phyloP scores from a whole-genome alignment of 1,140 invertebrate genomes.

The Liolophura sinensis region DNA sequence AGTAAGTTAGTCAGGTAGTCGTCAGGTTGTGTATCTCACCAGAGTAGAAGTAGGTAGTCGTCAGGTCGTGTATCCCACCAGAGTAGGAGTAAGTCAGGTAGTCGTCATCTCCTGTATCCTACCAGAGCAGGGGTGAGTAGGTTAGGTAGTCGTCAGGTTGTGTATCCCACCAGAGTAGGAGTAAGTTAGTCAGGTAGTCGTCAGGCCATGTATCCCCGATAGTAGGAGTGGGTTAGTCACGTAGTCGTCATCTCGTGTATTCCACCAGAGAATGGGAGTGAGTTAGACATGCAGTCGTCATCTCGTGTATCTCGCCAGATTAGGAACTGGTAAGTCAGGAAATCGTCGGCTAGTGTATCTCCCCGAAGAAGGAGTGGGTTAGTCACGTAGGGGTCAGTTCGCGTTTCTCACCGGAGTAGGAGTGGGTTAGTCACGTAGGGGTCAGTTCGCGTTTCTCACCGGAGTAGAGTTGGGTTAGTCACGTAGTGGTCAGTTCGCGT shows the following conservation, averaged over 20 bases:
- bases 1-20: not conserved
- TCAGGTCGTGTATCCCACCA: slow-evolving; percentile 3
- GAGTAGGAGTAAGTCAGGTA: not conserved
- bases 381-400: not conserved
- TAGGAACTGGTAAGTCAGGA: not conserved
- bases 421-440: not conserved
- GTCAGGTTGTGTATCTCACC: not conserved
- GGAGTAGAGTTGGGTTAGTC: not conserved
- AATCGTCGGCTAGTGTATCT: not conserved
- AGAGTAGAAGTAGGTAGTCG: not conserved
- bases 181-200: not conserved
- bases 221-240: slow-evolving; percentile 17
- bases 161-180: slow-evolving; percentile 7
- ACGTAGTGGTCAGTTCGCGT: not conserved
- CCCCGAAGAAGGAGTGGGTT: slow-evolving; percentile 17
- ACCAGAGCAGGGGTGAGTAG: too few species aligned
- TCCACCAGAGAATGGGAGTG: not conserved
- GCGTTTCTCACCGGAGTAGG: too few species aligned
- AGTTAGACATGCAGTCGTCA: not conserved
- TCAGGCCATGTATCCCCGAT: slow-evolving; percentile 2
- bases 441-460: not conserved
- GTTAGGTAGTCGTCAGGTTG: not conserved
- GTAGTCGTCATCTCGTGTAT: not conserved
- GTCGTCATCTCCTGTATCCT: too few species aligned
- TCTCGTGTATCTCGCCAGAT: not conserved